These are phyloP conservation scores for Teleiodes luculella DNA, from an alignment of 2,888 invertebrate genomes.

Conservation along the genomic window DNA sequence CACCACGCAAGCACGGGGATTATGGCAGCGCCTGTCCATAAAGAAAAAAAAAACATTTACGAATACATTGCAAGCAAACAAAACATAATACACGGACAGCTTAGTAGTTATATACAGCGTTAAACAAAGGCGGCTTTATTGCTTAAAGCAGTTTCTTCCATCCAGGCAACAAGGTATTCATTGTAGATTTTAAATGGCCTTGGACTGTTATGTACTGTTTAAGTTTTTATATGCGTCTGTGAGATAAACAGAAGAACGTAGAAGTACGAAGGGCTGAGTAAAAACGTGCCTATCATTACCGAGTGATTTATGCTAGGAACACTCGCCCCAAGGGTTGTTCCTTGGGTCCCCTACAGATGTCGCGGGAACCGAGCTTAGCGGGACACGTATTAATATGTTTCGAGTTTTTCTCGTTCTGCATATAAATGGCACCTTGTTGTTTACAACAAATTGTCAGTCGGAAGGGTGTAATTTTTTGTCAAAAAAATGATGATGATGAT, in stretches of 20 bases:
- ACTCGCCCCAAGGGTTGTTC: constrained; percentile 37
- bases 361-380: constrained; percentile 11
- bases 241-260: not conserved
- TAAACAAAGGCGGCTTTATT: no score
- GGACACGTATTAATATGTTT: constrained; percentile 24
- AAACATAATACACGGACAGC: no score
- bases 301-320: constrained; percentile 42
- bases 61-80: no score
- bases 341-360: constrained; percentile 24
- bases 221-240: not conserved
- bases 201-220: no score
- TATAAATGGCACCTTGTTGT: not conserved
- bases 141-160: no score
- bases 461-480: not conserved
- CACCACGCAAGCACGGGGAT: no score
- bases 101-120: no score
- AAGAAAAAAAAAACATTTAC: no score
- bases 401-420: constrained; percentile 3
- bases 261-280: constrained; percentile 20
- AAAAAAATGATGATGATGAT: no score
- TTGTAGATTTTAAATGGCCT: no score
- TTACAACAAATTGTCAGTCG: not conserved
- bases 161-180: no score
- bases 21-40: no score
- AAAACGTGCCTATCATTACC: constrained; percentile 54